phyloP scores from a whole-genome alignment of 2,797 vertebrate genomes.

The Enteromius anoplus region DNA sequence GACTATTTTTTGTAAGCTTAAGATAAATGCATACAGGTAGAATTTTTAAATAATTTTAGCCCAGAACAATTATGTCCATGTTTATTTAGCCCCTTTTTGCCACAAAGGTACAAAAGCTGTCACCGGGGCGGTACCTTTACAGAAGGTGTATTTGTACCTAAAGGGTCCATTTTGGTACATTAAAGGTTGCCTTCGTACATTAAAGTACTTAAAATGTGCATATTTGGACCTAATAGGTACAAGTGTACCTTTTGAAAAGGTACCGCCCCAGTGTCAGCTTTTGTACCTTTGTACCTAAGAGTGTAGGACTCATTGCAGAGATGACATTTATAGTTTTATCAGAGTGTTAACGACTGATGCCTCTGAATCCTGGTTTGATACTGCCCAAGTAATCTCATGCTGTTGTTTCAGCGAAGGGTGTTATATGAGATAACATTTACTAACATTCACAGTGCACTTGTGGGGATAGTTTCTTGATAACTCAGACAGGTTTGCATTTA shows the following conservation, averaged over 20 bases:
- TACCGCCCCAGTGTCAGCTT: no score
- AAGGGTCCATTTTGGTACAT: no score
- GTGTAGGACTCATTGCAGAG: background rate
- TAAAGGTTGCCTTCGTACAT: no score
- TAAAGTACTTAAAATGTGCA: no score
- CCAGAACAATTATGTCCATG: no score
- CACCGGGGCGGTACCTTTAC: no score
- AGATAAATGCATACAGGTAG: background rate
- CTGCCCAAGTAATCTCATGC: background rate
- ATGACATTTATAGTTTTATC: background rate
- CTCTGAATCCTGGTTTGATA: constrained; percentile 10
- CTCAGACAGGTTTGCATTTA: background rate
- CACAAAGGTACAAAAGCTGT: no score
- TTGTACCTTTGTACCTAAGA: no score
- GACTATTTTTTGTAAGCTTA: background rate
- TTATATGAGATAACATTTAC: background rate
- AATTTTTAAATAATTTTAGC: background rate
- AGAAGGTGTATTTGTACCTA: no score
- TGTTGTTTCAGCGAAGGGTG: background rate
- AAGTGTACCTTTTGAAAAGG: no score
- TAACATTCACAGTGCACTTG: background rate
- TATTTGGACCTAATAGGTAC: no score
- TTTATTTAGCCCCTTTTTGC: no score
- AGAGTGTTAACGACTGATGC: background rate
- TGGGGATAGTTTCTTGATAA: background rate